Percentiles rank a stretch among this genome's conserved stretches.
Evolutionary conservation across 2,888 invertebrate species (phyloP).

Genomic region (Hedychridium roseum): DNA sequence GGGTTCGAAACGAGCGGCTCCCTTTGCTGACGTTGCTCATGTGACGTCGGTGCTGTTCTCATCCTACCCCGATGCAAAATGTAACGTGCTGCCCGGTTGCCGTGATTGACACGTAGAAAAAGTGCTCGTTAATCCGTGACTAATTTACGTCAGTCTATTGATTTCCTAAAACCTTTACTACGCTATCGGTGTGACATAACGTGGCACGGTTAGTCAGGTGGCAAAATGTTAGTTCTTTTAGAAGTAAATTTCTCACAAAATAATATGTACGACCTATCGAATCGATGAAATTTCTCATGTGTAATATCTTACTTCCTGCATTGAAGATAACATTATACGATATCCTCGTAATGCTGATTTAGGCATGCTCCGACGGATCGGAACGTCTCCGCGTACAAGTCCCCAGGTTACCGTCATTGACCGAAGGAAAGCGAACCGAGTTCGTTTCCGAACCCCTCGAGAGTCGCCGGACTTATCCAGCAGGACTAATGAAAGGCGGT

Average conservation of each 20-base stretch:
- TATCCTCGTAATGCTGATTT: no score
- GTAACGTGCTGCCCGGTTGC: conserved; percentile 5
- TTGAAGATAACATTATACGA: no score
- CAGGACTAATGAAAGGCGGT: conserved; percentile 49
- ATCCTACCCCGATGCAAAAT: no score
- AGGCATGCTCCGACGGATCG: conserved; percentile 3
- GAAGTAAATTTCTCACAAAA: no score
- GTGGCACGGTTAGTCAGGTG: no score
- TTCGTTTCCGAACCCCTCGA: conserved; percentile 28
- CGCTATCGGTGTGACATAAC: no score
- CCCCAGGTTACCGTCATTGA: conserved; percentile 24
- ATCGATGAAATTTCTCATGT: no score
- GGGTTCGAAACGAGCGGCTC: conserved; percentile 31
- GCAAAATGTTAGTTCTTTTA: no score
- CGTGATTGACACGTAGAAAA: conserved; percentile 24
- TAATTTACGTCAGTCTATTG: no score
- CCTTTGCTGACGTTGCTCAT: conserved; percentile 16
- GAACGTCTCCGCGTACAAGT: conserved; percentile 11
- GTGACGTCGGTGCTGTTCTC: conserved; percentile 33
- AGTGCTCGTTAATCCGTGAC: conserved; percentile 20
- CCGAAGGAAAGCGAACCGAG: conserved; percentile 20
- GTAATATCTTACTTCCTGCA: no score
- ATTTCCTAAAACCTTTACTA: no score
- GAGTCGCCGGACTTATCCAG: conserved; percentile 31
- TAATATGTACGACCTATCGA: no score